Percentiles rank a stretch among this genome's conserved stretches.
These are phyloP conservation scores for Brachionus manjavacas DNA, from an alignment of 1,140 invertebrate genomes.

Conservation along the genomic window DNA sequence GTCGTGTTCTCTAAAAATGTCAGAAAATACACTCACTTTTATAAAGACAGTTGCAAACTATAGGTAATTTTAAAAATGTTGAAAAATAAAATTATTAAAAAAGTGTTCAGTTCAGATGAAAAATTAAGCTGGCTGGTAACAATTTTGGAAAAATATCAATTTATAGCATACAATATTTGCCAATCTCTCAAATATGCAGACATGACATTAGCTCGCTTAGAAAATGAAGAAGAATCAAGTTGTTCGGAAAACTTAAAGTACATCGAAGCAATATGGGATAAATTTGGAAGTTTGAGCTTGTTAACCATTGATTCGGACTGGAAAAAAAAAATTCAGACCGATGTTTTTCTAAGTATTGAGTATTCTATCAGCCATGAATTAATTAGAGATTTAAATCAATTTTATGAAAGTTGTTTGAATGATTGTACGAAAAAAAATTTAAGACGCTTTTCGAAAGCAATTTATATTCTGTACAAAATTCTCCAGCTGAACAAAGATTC, in stretches of 20 bases:
- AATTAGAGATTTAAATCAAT: neutral
- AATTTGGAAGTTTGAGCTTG: neutral
- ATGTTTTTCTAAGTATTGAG: neutral
- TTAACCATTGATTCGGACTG: neutral
- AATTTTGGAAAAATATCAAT: neutral
- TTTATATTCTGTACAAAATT: neutral
- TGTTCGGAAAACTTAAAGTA: neutral
- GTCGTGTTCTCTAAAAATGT: neutral
- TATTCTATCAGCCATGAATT: neutral
- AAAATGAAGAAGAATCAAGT: neutral
- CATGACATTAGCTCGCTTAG: neutral
- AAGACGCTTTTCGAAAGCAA: neutral
- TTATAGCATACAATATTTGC: neutral
- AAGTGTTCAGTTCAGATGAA: neutral
- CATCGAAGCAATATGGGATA: constrained; percentile 1
- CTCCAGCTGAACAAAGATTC: neutral
- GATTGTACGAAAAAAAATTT: neutral
- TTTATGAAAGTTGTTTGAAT: constrained; percentile 9
- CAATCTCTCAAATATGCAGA: neutral
- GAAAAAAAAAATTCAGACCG: neutral
- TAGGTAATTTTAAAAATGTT: neutral
- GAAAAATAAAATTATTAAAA: neutral
- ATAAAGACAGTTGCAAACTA: neutral
- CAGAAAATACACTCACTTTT: neutral
- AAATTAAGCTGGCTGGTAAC: neutral